These are phyloP conservation scores for Cosmia pyralina DNA, from an alignment of 2,888 invertebrate genomes.

Conservation along the genomic window DNA sequence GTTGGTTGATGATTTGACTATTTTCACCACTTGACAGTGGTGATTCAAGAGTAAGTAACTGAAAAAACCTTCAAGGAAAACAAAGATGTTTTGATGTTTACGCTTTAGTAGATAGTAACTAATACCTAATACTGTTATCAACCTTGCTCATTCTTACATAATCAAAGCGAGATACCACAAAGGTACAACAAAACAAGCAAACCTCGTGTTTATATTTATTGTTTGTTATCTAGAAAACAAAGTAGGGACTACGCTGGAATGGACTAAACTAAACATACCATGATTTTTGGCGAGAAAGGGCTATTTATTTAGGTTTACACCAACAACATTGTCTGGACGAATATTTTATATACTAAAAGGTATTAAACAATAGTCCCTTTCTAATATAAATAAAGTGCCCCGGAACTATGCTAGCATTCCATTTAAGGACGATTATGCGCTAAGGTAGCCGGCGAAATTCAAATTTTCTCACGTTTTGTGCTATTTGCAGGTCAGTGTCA, in stretches of 20 bases:
- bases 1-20: not conserved
- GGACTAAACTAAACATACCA: not conserved
- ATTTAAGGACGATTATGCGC: too few relatives aligned
- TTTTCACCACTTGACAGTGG: not conserved
- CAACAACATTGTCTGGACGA: not conserved
- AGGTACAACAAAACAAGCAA: conserved; percentile 1
- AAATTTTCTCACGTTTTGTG: too few relatives aligned
- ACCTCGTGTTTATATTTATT: not conserved
- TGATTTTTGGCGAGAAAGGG: conserved; percentile 4
- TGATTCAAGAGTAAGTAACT: not conserved
- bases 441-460: too few relatives aligned
- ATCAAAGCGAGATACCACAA: not conserved
- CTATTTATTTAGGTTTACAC: conserved; percentile 37
- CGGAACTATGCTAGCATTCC: conserved; percentile 2
- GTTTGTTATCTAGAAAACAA: not conserved
- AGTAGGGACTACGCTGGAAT: not conserved
- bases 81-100: conserved; percentile 21
- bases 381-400: conserved; percentile 3
- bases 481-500: too few relatives aligned
- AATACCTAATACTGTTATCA: conserved; percentile 4
- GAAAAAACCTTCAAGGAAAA: not conserved
- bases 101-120: not conserved
- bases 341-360: conserved; percentile 12
- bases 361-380: conserved; percentile 1
- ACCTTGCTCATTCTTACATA: not conserved